phyloP scores from a whole-genome alignment of 2,113 vertebrate genomes.

The Leucopsar rothschildi region DNA sequence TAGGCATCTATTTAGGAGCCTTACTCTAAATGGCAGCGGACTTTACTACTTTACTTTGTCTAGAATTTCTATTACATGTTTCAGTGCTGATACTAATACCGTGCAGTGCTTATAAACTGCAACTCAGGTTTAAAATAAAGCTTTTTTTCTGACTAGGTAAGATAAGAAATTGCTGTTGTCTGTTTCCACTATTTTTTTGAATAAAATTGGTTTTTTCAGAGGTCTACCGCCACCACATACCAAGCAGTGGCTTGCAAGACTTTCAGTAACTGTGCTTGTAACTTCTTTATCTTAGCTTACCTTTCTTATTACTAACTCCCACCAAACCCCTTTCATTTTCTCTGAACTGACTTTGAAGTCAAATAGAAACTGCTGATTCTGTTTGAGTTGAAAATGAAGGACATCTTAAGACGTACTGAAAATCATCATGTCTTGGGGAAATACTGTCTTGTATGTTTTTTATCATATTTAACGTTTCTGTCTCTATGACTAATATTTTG shows the following conservation, averaged over 20 bases:
- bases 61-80: slow-evolving; percentile 19
- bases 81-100: neutral
- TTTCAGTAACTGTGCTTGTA: neutral
- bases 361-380: neutral
- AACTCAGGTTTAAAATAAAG: neutral
- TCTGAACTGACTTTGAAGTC: neutral
- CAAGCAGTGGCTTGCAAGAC: neutral
- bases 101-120: neutral
- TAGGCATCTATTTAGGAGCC: neutral
- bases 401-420: neutral
- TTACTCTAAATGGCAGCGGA: neutral
- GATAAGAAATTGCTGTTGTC: neutral
- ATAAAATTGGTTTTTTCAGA: neutral
- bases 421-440: neutral
- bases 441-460: neutral
- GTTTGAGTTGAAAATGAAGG: neutral
- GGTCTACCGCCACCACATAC: neutral
- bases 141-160: neutral
- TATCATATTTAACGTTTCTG: neutral
- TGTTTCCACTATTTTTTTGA: neutral
- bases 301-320: neutral
- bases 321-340: neutral
- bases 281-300: neutral
- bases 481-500: neutral
- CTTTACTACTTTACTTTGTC: neutral